Conservation (phyloP, 2,888 invertebrate genomes). For the Apocheima hispidaria region DNA sequence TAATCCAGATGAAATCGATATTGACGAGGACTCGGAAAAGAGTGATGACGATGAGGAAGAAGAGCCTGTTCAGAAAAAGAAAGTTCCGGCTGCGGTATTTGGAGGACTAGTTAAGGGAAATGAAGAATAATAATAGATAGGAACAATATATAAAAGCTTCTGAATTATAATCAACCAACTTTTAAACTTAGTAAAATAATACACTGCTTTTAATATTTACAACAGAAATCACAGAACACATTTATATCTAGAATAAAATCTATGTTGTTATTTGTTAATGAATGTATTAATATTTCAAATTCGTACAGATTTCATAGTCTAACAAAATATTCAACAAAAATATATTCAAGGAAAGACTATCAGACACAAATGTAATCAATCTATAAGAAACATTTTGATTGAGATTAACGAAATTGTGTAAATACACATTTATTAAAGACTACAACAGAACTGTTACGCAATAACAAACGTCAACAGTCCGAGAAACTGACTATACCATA, state of each 20-base stretch:
- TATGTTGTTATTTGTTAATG: constrained; percentile 39
- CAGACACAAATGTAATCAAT: constrained; percentile 15
- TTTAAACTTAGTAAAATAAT: constrained; percentile 69
- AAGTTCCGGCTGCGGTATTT: constrained; percentile 96
- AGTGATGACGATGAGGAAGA: constrained; percentile 87
- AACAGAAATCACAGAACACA: constrained; percentile 75
- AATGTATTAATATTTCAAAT: constrained; percentile 23
- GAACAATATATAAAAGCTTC: constrained; percentile 19
- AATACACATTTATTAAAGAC: not conserved
- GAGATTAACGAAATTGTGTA: not conserved
- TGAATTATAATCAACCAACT: constrained; percentile 62
- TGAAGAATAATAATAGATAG: constrained; percentile 46
- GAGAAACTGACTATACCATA: constrained; percentile 12
- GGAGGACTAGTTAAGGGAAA: constrained; percentile 88
- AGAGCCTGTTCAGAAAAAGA: constrained; percentile 93
- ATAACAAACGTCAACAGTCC: constrained; percentile 18
- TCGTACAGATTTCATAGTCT: constrained; percentile 10
- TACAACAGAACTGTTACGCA: constrained; percentile 13
- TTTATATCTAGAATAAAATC: constrained; percentile 46
- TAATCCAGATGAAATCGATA: constrained; percentile 96
- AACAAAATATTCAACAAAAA: constrained; percentile 30
- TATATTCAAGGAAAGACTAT: constrained; percentile 14
- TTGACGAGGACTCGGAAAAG: constrained; percentile 91
- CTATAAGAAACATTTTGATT: not conserved
- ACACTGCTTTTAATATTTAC: constrained; percentile 70